phyloP scores from a whole-genome alignment of 2,797 vertebrate genomes.

The Trachurus trachurus region DNA sequence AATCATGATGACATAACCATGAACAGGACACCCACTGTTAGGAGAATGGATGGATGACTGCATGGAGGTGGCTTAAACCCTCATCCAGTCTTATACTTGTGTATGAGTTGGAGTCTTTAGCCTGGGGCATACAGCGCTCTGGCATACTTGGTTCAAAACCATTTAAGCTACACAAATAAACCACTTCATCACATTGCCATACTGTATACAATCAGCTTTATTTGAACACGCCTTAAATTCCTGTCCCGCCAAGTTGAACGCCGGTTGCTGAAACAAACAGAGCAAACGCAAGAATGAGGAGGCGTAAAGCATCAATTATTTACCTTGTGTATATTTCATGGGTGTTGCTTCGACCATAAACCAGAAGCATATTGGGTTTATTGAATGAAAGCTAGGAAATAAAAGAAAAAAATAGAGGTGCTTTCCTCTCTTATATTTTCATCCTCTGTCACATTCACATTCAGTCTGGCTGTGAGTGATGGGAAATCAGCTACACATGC shows the following conservation, averaged over 20 bases:
- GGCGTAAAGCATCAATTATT: constrained; percentile 36
- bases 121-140: constrained; percentile 7
- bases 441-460: background rate
- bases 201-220: constrained; percentile 35
- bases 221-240: constrained; percentile 55
- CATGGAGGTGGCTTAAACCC: no score
- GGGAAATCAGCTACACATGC: background rate
- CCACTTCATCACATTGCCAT: constrained; percentile 29
- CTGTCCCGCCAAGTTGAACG: constrained; percentile 13
- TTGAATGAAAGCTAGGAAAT: background rate
- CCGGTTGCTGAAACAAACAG: constrained; percentile 44
- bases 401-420: background rate
- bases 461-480: background rate
- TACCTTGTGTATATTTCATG: constrained; percentile 20
- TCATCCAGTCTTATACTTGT: background rate
- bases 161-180: constrained; percentile 47
- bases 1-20: background rate
- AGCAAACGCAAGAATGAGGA: constrained; percentile 11
- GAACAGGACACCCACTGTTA: background rate
- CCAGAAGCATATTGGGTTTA: background rate
- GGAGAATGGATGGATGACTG: background rate
- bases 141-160: constrained; percentile 1
- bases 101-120: constrained; percentile 6
- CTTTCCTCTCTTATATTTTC: background rate
- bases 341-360: background rate